A percentile compares a stretch with the other conserved stretches of the same genome.
phyloP scores from a whole-genome alignment of 2,797 vertebrate genomes.

The Acestrorhynchus altus region DNA sequence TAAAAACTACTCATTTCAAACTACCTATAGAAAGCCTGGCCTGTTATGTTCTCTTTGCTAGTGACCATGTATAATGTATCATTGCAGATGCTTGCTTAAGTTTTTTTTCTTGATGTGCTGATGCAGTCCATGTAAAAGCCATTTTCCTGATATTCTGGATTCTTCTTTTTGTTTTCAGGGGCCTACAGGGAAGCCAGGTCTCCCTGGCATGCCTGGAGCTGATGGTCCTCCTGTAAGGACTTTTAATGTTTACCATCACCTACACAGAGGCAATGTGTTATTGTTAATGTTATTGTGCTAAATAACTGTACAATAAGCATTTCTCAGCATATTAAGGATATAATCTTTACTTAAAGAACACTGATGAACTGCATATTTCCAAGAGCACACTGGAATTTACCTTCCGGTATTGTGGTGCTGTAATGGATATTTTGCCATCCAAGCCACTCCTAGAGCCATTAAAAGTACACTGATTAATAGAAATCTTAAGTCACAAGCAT shows the following conservation, averaged over 20 bases:
- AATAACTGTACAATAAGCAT: not conserved
- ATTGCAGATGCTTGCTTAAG: not conserved
- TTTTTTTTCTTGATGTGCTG: not conserved
- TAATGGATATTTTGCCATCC: no score
- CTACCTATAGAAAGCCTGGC: not conserved
- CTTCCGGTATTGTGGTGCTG: no score
- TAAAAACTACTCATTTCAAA: no score
- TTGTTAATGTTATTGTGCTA: not conserved
- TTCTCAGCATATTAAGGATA: not conserved
- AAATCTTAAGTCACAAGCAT: not conserved
- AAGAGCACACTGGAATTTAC: not conserved
- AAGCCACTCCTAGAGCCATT: not conserved
- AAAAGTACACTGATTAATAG: not conserved
- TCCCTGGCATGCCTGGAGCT: constrained; percentile 91
- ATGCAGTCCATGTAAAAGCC: not conserved
- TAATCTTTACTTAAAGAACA: not conserved
- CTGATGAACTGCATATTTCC: not conserved
- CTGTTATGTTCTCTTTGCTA: not conserved
- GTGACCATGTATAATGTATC: not conserved
- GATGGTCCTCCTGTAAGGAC: constrained; percentile 89
- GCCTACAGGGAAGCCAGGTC: constrained; percentile 88
- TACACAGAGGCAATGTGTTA: not conserved
- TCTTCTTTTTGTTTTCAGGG: constrained; percentile 74
- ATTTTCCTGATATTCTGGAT: not conserved
- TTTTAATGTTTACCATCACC: not conserved